A percentile compares a stretch with the other conserved stretches of the same genome.
These are phyloP conservation scores for Pygathrix nemaeus DNA, from an alignment of 2,113 vertebrate species.

Conservation along the genomic window DNA sequence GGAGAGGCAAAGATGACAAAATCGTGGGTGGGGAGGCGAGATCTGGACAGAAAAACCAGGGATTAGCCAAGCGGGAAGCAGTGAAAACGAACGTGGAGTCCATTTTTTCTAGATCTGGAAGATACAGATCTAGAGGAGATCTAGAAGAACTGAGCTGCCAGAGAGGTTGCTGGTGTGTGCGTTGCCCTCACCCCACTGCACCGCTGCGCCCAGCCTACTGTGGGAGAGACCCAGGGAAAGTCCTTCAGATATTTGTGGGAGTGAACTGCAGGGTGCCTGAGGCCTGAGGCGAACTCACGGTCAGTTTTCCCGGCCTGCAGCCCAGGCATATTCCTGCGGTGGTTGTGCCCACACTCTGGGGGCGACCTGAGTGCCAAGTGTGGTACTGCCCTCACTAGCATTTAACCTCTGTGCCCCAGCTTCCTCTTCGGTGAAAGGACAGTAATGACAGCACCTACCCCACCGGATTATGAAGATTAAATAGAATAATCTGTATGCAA, in stretches of 20 bases:
- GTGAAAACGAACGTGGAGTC: neutral
- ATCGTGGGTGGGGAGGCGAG: neutral
- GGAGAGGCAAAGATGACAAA: neutral
- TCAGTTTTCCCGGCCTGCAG: too few relatives aligned
- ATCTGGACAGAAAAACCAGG: neutral
- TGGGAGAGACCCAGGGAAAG: neutral
- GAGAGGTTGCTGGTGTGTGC: neutral
- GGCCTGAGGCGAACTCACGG: neutral
- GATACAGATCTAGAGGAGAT: neutral
- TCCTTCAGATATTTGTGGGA: neutral
- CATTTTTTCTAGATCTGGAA: neutral
- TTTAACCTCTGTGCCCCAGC: neutral
- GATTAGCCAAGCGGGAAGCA: slow-evolving; percentile 18
- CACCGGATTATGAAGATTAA: neutral
- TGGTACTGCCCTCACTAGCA: neutral
- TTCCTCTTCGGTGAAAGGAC: neutral
- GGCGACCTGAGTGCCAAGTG: neutral
- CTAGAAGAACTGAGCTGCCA: neutral
- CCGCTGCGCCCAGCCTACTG: accelerated
- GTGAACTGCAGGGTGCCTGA: neutral
- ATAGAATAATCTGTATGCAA: neutral
- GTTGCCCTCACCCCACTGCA: neutral
- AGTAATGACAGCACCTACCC: neutral
- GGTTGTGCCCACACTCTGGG: neutral
- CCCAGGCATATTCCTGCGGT: neutral